Evolutionary conservation across 2,113 vertebrate species (phyloP), one percentile per base, ranked within the genome.

Genomic region (Diphyllodes magnificus): DNA sequence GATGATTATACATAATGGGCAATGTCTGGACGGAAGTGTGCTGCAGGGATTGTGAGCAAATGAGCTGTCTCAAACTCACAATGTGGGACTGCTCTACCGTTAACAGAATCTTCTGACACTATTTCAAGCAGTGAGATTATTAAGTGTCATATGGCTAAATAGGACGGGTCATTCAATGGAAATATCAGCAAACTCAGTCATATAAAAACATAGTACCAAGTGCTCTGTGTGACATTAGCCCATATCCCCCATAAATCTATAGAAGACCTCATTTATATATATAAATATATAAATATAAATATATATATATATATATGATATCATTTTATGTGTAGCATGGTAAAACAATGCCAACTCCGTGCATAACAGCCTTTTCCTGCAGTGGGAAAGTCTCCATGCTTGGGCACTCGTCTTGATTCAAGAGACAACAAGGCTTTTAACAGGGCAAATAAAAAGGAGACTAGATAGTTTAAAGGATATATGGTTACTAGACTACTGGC

Each of bases 101-200:
- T 95, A 96, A 92, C 81, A 92, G 91, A 95, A 94, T 76, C 84
- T 93, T 95, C 84, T 90, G 84, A 95, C 93, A 82, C 90, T 90
- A 82, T 94, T 95, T 95, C 87, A 88, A 87, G 87, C 82, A 94
- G 75, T 90, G 91, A 95, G 82, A 95, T 94, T 93, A 93, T 95
- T 89, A 93, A 95, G 91, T 91, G 84, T 83, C 84, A 88, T 73
- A 80, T 0, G 0, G 72, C 80, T 97, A 97, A 94, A 93, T 51
- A 82, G 51, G 56, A 96, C 37, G 50, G 90, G 94, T 90, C 93
- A 88, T 90, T 94, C 78, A 72, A 61, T 51, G 70, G 66, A 95
- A 95, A 87, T 54, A 95, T 69, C 82, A 82, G 66, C 83, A 87
- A 88, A 92, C 15, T 82, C 77, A 65, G 77, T 70, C 78, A 66